Evolutionary conservation across 37 sponge, comb jelly and placozoan genomes (phyloP).

Genomic region (Crambe crambe): DNA sequence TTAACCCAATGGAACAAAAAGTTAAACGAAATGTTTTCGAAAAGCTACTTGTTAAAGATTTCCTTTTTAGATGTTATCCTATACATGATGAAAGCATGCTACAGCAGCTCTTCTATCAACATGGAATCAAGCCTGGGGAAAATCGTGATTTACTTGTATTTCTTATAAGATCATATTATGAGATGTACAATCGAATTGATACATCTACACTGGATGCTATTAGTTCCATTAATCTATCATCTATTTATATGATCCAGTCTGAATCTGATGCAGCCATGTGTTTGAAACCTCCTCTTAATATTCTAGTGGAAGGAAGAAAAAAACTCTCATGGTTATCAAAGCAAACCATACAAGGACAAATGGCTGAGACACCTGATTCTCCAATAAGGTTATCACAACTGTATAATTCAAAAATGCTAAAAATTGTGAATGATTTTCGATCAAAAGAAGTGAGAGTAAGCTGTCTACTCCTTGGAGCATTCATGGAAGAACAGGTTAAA

Average conservation of each 20-base stretch:
- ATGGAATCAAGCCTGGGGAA: neutral
- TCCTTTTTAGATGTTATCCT: no score
- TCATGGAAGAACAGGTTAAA: conserved; percentile 60
- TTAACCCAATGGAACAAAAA: neutral
- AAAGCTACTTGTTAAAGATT: neutral
- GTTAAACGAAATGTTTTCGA: neutral
- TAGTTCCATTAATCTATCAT: neutral
- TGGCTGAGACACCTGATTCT: neutral
- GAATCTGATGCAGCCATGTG: neutral
- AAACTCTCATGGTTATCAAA: conserved; percentile 18
- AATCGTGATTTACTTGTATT: neutral
- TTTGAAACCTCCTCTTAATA: conserved; percentile 3
- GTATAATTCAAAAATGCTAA: conserved; percentile 39
- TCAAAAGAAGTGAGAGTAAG: conserved; percentile 27
- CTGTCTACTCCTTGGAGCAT: conserved; percentile 38
- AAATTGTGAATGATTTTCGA: conserved; percentile 14
- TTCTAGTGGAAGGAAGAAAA: conserved; percentile 10
- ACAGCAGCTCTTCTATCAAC: no score
- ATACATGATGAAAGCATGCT: no score
- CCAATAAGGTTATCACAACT: neutral
- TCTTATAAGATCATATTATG: neutral
- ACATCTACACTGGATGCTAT: neutral
- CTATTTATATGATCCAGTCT: neutral
- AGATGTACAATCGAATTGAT: neutral
- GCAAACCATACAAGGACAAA: neutral